Percentiles rank a stretch among this genome's conserved stretches.
Conservation (phyloP, 2,888 invertebrate genomes). For the Ditula angustiorana region DNA sequence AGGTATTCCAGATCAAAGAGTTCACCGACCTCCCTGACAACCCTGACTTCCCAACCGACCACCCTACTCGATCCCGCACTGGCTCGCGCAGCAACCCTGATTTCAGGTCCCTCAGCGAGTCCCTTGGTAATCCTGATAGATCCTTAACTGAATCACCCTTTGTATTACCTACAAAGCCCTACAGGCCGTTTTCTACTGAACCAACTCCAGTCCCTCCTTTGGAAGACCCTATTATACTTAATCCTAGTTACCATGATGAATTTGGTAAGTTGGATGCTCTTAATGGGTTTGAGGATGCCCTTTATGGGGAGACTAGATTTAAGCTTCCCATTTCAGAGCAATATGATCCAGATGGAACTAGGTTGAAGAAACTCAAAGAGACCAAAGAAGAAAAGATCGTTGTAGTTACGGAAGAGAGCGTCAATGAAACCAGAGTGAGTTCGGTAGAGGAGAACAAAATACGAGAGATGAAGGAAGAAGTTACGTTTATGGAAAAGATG, state of each 20-base stretch:
- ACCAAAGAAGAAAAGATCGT: conserved; percentile 38
- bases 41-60: conserved; percentile 38
- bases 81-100: conserved; percentile 17
- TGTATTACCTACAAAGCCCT: conserved; percentile 59
- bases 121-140: conserved; percentile 45
- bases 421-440: conserved; percentile 39
- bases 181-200: conserved; percentile 71
- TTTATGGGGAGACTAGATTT: conserved; percentile 55
- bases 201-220: conserved; percentile 63
- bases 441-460: conserved; percentile 46
- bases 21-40: conserved; percentile 50
- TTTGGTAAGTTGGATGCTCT: conserved; percentile 54
- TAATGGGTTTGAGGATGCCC: conserved; percentile 46
- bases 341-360: conserved; percentile 67
- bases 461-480: conserved; percentile 43
- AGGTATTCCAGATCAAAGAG: conserved; percentile 66
- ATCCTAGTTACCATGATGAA: conserved; percentile 65
- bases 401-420: conserved; percentile 41
- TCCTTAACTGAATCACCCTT: conserved; percentile 67
- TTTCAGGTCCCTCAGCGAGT: conserved; percentile 13
- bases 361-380: conserved; percentile 42
- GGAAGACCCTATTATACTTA: conserved; percentile 73
- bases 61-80: conserved; percentile 15
- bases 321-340: conserved; percentile 73
- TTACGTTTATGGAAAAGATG: conserved; percentile 52